A percentile compares a stretch with the other conserved stretches of the same genome.
These are phyloP conservation scores for Coleophora deauratella DNA, from an alignment of 2,888 invertebrate genomes.

Conservation along the genomic window DNA sequence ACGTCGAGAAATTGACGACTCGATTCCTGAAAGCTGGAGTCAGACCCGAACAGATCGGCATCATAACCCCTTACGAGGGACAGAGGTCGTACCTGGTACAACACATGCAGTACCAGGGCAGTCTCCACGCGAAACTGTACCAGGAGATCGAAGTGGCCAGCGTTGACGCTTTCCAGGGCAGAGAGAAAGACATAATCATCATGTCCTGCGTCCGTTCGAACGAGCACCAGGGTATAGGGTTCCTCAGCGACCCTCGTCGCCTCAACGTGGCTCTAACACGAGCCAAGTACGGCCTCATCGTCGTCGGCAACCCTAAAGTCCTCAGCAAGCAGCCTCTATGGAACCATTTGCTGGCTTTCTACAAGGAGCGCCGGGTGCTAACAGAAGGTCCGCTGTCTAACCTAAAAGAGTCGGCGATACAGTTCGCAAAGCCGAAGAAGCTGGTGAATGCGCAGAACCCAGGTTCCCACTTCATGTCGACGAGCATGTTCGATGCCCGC, in stretches of 20 bases:
- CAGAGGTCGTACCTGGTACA: slow-evolving; percentile 98
- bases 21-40: slow-evolving; percentile 95
- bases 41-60: slow-evolving; percentile 98
- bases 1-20: slow-evolving; percentile 98
- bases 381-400: slow-evolving; percentile 99
- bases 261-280: slow-evolving; percentile 98
- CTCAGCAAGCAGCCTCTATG: slow-evolving; percentile 98
- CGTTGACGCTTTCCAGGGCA: slow-evolving; percentile 99
- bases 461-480: slow-evolving; percentile 98
- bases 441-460: slow-evolving; percentile 95
- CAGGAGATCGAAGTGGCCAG: slow-evolving; percentile 99
- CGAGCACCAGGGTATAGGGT: slow-evolving; percentile 99
- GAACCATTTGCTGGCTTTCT: slow-evolving; percentile 98
- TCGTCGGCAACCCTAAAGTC: slow-evolving; percentile 99
- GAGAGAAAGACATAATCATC: slow-evolving; percentile 99
- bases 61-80: slow-evolving; percentile 99
- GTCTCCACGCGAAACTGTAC: slow-evolving; percentile 96
- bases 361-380: slow-evolving; percentile 96
- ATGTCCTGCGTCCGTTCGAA: slow-evolving; percentile 99
- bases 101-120: slow-evolving; percentile 99
- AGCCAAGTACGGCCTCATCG: slow-evolving; percentile 97
- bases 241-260: slow-evolving; percentile 97
- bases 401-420: slow-evolving; percentile 96
- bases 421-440: slow-evolving; percentile 97
- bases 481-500: slow-evolving; percentile 96